phyloP scores from a whole-genome alignment of 2,888 invertebrate genomes.

The Sinhomidia bicolor region DNA sequence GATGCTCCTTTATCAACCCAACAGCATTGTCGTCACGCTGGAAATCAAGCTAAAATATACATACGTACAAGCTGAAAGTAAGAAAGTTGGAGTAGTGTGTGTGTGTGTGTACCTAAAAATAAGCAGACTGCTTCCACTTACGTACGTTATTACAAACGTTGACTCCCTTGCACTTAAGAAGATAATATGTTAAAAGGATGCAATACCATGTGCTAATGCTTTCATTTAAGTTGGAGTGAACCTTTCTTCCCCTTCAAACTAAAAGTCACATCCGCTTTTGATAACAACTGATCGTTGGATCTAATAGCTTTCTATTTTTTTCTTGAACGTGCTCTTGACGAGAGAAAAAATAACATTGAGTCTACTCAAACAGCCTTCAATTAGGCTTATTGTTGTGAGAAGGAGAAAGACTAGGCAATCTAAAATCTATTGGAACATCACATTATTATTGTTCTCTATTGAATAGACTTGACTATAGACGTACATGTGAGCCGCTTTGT shows the following conservation, averaged over 20 bases:
- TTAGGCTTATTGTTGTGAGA: neutral
- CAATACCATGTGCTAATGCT: neutral
- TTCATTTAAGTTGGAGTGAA: neutral
- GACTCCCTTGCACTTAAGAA: neutral
- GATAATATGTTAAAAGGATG: slow-evolving; percentile 4
- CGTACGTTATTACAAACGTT: too few relatives aligned
- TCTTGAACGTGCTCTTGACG: slow-evolving; percentile 7
- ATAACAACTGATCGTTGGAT: slow-evolving; percentile 33
- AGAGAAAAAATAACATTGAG: neutral
- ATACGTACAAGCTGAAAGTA: too few relatives aligned
- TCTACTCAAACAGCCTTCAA: neutral
- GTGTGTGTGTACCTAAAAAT: too few relatives aligned
- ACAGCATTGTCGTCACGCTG: neutral
- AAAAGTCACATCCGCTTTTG: neutral
- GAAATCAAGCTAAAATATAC: neutral
- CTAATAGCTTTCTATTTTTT: slow-evolving; percentile 37
- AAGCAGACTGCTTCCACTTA: too few relatives aligned
- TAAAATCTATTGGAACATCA: neutral
- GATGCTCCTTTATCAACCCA: neutral
- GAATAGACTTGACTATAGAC: too few relatives aligned
- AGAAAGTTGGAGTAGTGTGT: neutral
- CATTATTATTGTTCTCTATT: neutral
- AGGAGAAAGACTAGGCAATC: neutral
- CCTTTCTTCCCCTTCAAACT: neutral
- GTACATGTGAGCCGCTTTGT: too few relatives aligned